phyloP scores from a whole-genome alignment of 2,797 vertebrate species.

The Clarias pachynema region DNA sequence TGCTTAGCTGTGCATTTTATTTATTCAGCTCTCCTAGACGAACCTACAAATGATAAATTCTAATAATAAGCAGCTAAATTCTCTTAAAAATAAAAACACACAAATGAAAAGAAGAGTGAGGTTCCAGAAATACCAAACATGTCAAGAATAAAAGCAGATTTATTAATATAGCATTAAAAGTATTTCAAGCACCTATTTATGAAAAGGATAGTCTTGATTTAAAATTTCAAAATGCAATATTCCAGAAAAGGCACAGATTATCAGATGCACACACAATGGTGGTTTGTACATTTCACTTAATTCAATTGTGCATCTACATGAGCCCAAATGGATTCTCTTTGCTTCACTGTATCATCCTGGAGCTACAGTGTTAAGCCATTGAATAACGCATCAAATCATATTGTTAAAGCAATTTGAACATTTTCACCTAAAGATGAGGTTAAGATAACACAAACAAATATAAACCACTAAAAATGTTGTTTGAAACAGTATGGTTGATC shows the following conservation, averaged over 20 bases:
- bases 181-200: background rate
- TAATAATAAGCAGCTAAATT: background rate
- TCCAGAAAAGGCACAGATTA: background rate
- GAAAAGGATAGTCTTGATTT: background rate
- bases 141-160: background rate
- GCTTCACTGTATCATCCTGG: background rate
- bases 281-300: background rate
- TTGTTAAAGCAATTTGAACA: background rate
- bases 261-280: background rate
- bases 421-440: background rate
- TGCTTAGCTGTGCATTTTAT: background rate
- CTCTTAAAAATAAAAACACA: background rate
- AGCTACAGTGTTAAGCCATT: background rate
- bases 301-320: background rate
- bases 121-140: background rate
- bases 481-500: background rate
- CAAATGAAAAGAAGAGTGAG: background rate
- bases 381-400: background rate
- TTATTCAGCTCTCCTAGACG: background rate
- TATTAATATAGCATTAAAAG: constrained; percentile 16
- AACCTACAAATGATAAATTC: background rate
- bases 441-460: background rate
- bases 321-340: background rate
- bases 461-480: background rate
- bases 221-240: background rate